Base-by-base conservation (phyloP, 2,888 invertebrate species). In the Leucania comma region DNA sequence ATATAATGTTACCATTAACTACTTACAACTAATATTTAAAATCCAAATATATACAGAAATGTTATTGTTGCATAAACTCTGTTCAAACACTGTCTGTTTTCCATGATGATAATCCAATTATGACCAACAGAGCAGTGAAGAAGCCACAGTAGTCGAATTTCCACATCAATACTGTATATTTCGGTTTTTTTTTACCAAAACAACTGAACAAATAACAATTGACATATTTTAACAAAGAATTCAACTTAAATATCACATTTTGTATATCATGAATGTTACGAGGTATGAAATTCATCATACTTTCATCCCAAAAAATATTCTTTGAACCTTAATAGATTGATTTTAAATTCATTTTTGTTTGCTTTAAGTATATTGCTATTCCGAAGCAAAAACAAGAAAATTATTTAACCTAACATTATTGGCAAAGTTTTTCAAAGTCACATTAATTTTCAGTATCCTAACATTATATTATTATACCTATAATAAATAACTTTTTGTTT, bases 21-120 rank as follows among this genome's bases (percentile, higher is more conserved):
- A 95, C 94, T 94, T 95, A 95, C 14, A 90, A 87, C 92, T 94
- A 94, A 90, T 85, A 90, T 87, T 90, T 90, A 90, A 91, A 90
- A 90, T 92, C 86, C 92, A 93, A 92, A 93, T 94, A 95, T 94
- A 94, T 93, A 95, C 93, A 94, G 90, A 93, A 92, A 93, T 90
- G 88, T 90, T 88, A 85, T 82, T 75, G 72, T 84, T 82, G 84
- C 82, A 80, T 84, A 82, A 84, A 81, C 81, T 82, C 82, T 83
- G 80, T 83, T 78, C 69, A 82, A 81, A 81, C 80, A 83, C 69
- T 74, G 72, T 78, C 72, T 70, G 58, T 69, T 82, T 82, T 71
- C 62, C 74, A 76, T 75, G 63, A 72, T 72, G 35, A 38, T 79
- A 74, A 78, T 79, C 73, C 61, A 81, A 81, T 82, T 67, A 80